Evolutionary conservation across 92 coral and sea anemone genomes (phyloP), one percentile per base, ranked within the genome.

Genomic region (Galaxea fascicularis): DNA sequence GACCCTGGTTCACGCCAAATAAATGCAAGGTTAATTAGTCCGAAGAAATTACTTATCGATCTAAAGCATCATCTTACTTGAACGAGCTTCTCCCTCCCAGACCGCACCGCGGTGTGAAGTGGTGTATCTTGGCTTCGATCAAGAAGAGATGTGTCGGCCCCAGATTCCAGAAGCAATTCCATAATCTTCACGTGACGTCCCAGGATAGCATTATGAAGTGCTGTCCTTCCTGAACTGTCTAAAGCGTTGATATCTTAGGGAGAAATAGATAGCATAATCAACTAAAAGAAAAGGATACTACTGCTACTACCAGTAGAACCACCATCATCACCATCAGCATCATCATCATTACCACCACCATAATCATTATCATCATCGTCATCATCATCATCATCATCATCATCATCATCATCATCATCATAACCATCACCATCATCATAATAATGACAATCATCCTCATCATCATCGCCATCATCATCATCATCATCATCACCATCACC

Each of bases 101-200:
- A 77, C n/a, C 91, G 91, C 45, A 92, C 94, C 18, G 97, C 94
- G 20, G 95, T 82, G 65, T 93, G 97, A 53, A 93, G 71, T 11
- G 97, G 95, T 31, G 97, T 85, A 53, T 93, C 97, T 41, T 90
- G 94, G 41, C 93, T 90, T 72, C 92, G 91, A 60, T 93, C 97
- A 63, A 90, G 90, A 0, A 82, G 85, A 51, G 92, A 60, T 27
- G 83, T 76, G 73, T 91, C 89, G 57, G 97, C 93, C 14, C 95
- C 97, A 57, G 90, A 78, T 59, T 64, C 71, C 70, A 93, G 77
- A 74, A 93, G 87, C 53, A 78, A 15, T 51, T 79, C 89, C 18
- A 93, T 87, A 27, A 89, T 76, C 51, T 74, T 84, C 28, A 82
- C 82, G 65, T 90, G 92, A 74, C 88, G 88, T 13, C 97, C 95